Percentiles rank a stretch among this genome's conserved stretches.
These are phyloP conservation scores for Clupea harengus DNA, from an alignment of 2,113 vertebrate genomes.

Conservation along the genomic window DNA sequence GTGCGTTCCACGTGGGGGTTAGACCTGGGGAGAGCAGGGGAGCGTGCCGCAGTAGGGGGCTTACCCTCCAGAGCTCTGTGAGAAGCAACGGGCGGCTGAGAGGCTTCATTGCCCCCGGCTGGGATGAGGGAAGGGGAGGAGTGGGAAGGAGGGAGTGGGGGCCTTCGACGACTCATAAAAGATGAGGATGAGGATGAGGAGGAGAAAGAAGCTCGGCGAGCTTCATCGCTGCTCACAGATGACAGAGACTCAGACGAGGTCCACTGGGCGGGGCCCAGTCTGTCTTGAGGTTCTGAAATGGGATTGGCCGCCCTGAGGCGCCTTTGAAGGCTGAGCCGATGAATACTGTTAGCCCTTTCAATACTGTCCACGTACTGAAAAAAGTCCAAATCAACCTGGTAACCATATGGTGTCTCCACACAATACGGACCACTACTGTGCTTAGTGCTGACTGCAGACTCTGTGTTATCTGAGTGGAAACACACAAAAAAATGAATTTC, in stretches of 20 bases:
- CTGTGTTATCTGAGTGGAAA: not conserved
- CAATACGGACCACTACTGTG: conserved; percentile 73
- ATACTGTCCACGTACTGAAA: conserved; percentile 82
- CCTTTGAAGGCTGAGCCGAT: conserved; percentile 83
- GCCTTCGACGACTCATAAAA: conserved; percentile 69
- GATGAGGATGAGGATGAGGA: conserved; percentile 66
- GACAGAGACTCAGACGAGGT: conserved; percentile 84
- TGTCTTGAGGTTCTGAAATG: conserved; percentile 58
- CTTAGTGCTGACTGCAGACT: not conserved
- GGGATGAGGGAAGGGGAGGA: conserved; percentile 60
- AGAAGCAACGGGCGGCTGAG: conserved; percentile 69
- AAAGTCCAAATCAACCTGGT: conserved; percentile 81
- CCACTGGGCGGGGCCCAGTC: conserved; percentile 70
- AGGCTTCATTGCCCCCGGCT: conserved; percentile 61
- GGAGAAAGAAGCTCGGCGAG: conserved; percentile 64
- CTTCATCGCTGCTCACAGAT: conserved; percentile 78
- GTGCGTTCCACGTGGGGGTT: conserved; percentile 82
- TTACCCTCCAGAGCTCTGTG: conserved; percentile 70
- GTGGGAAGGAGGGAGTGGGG: conserved; percentile 63
- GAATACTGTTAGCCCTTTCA: conserved; percentile 84
- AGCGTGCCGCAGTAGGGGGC: conserved; percentile 71
- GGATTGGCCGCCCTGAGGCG: conserved; percentile 71
- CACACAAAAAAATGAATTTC: not conserved
- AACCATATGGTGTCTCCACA: conserved; percentile 78
- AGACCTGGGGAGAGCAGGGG: conserved; percentile 70